Base-by-base conservation (phyloP, 2,888 invertebrate genomes). In the Exocentrus adspersus region DNA sequence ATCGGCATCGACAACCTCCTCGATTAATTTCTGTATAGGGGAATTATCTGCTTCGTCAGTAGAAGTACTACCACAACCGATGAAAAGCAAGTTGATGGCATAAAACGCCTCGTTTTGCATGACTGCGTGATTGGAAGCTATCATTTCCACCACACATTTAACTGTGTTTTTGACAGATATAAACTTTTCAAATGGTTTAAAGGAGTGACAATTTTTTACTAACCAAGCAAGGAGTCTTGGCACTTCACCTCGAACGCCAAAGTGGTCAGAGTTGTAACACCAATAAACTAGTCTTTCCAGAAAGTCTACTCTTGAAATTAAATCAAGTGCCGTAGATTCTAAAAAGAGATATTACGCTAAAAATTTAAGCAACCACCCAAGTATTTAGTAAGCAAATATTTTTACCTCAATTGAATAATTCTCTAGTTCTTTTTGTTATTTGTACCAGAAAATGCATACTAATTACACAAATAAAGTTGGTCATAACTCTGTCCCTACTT, bases 51-150 rank as follows among this genome's bases (percentile, higher is more conserved):
- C 21, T 14, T 32, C 32, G 1, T 58, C 52, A 48, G 48, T 21
- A 42, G 32, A 48, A 57, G 32, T 63, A 20, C 58, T 37, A 2
- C 81, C 74, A 58, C 80, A 79, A 50, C 82, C 80, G 0, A 80
- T 77, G 24, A 83, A 82, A 7, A 92, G 82, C 37, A 93, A 86
- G 69, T 89, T 90, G 59, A 93, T 84, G 30, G 92, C 89, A 72
- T 90, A 84, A 60, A 93, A 86, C 0, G 93, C 91, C 83, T 94
- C 93, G 79, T 91, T 92, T 80, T 93, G 93, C 96, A 96, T 96
- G 21, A 95, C 89, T 5, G 91, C 85, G 83, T 95, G 93, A 75
- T 92, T 91, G 1, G 93, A 91, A 2, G 90, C 87, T 69, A 93
- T 84, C 95, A 96, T 95, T 81, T 89, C 88, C 9, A 93, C 90